Percentiles rank a stretch among this genome's conserved stretches.
phyloP scores from a whole-genome alignment of 2,888 invertebrate genomes.

The Aphidius colemani region DNA sequence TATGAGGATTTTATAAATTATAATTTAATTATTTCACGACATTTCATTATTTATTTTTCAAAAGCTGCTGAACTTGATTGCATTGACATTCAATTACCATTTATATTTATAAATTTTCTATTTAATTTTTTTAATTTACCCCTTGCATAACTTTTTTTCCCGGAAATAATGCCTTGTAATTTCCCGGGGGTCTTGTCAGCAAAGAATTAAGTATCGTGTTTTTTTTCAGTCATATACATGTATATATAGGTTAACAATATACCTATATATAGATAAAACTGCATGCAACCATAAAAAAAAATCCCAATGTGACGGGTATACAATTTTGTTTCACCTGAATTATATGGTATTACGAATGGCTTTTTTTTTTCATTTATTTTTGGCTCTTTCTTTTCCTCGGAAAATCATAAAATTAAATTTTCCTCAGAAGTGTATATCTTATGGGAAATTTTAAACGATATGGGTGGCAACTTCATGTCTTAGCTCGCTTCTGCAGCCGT shows the following conservation, averaged over 20 bases:
- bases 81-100: slow-evolving; percentile 14
- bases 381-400: slow-evolving; percentile 1
- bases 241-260: too few relatives aligned
- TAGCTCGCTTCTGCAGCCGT: not conserved
- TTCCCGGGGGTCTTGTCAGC: slow-evolving; percentile 50
- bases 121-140: slow-evolving; percentile 19
- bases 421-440: too few relatives aligned
- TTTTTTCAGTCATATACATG: too few relatives aligned
- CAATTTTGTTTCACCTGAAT: slow-evolving; percentile 9
- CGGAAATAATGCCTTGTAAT: slow-evolving; percentile 53
- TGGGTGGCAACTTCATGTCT: too few relatives aligned
- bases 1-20: not conserved
- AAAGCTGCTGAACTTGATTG: too few relatives aligned
- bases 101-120: not conserved
- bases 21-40: not conserved
- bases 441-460: too few relatives aligned
- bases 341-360: slow-evolving; percentile 1
- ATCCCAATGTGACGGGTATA: not conserved
- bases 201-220: slow-evolving; percentile 20
- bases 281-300: not conserved
- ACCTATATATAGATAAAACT: slow-evolving; percentile 5
- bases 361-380: not conserved
- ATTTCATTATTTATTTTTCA: too few relatives aligned
- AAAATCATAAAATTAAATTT: too few relatives aligned
- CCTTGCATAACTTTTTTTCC: slow-evolving; percentile 27